Evolutionary conservation across 2,113 vertebrate genomes (phyloP).

Genomic region (Sinocyclocheilus maitianheensis): DNA sequence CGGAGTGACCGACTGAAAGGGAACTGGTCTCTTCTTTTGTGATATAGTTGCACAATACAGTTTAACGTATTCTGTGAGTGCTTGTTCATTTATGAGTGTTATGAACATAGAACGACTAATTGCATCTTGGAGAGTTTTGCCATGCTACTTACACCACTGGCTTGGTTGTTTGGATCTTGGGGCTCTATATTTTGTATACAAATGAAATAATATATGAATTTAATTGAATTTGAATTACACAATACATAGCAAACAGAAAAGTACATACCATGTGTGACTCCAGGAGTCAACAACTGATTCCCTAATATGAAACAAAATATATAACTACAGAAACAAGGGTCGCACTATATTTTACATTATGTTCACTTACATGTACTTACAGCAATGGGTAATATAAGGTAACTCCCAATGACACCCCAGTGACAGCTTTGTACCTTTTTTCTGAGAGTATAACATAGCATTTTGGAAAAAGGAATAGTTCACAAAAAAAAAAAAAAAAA

Average conservation of each 20-base stretch:
- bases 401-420: too few species aligned
- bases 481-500: too few species aligned
- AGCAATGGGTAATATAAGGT: too few species aligned
- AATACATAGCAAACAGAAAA: not conserved
- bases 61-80: not conserved
- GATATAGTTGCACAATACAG: slow-evolving; percentile 1
- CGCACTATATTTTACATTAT: too few species aligned
- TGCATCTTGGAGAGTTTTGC: not conserved
- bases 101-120: too few species aligned
- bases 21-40: not conserved
- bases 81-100: too few species aligned
- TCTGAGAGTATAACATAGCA: not conserved
- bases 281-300: not conserved
- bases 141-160: not conserved
- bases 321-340: not conserved
- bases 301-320: not conserved
- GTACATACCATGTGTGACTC: not conserved
- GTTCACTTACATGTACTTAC: too few species aligned
- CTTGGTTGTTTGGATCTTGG: not conserved
- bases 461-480: not conserved
- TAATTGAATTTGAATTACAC: not conserved
- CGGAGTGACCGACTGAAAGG: too few species aligned
- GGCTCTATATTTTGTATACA: not conserved
- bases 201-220: not conserved
- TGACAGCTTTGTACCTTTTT: too few species aligned